These are phyloP conservation scores for Aplocera efformata DNA, from an alignment of 2,888 invertebrate genomes.

Conservation along the genomic window DNA sequence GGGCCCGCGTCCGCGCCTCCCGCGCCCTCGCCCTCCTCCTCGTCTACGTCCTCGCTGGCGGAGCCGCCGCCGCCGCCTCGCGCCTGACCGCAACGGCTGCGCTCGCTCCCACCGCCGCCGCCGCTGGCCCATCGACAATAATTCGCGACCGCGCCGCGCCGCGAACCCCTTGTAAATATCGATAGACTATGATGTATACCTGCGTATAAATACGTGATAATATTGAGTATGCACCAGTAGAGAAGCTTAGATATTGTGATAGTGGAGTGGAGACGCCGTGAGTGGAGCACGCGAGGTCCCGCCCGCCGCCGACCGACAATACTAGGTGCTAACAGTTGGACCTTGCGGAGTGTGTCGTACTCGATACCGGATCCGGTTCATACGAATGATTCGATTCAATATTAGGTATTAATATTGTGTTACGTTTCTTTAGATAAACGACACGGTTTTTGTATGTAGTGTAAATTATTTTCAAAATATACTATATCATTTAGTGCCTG, in stretches of 20 bases:
- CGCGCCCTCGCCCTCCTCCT: slow-evolving; percentile 79
- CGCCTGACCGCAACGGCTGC: slow-evolving; percentile 36
- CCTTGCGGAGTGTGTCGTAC: slow-evolving; percentile 69
- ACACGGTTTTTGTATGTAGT: slow-evolving; percentile 69
- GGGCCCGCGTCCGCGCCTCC: slow-evolving; percentile 71
- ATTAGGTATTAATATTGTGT: slow-evolving; percentile 70
- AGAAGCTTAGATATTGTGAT: slow-evolving; percentile 77
- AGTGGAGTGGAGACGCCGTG: slow-evolving; percentile 62
- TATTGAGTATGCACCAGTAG: slow-evolving; percentile 76
- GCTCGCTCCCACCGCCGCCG: slow-evolving; percentile 70
- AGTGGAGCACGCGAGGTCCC: slow-evolving; percentile 23
- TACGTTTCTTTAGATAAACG: slow-evolving; percentile 67
- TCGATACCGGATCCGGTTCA: slow-evolving; percentile 64
- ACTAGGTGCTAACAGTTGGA: slow-evolving; percentile 78
- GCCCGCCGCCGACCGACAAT: slow-evolving; percentile 74
- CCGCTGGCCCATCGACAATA: slow-evolving; percentile 78
- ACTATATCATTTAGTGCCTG: slow-evolving; percentile 65
- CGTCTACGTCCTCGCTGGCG: slow-evolving; percentile 82
- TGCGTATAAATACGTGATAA: slow-evolving; percentile 77
- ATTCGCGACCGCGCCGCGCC: slow-evolving; percentile 60
- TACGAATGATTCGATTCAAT: slow-evolving; percentile 64
- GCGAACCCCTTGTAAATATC: slow-evolving; percentile 67
- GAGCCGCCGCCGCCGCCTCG: slow-evolving; percentile 78
- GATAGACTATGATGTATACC: slow-evolving; percentile 64
- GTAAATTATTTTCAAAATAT: slow-evolving; percentile 70